Conservation (phyloP, 2,113 vertebrate genomes). For the Raja brachyura region DNA sequence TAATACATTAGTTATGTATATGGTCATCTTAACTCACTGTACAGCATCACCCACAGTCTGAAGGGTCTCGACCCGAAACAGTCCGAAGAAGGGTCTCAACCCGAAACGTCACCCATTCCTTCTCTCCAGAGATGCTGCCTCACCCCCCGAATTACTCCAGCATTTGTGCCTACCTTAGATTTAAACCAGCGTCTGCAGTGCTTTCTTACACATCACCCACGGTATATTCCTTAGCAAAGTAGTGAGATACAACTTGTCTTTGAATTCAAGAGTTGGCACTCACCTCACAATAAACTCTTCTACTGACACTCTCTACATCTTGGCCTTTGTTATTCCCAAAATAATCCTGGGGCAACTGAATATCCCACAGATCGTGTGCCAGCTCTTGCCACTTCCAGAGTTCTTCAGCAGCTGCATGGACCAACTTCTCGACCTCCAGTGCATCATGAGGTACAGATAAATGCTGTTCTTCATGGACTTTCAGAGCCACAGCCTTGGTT, state of each 20-base stretch:
- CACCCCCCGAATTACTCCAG: no score
- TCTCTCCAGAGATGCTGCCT: no score
- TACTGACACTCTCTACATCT: conserved; percentile 65
- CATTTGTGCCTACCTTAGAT: no score
- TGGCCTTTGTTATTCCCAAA: conserved; percentile 53
- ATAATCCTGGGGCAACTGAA: conserved; percentile 55
- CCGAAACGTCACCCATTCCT: no score
- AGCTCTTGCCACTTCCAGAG: conserved; percentile 79
- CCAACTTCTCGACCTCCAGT: conserved; percentile 75
- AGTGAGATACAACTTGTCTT: conserved; percentile 24
- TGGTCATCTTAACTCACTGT: not conserved
- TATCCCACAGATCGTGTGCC: conserved; percentile 55
- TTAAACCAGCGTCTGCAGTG: no score
- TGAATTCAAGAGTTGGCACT: not conserved
- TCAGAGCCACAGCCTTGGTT: conserved; percentile 57
- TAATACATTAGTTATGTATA: not conserved
- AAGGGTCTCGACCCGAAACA: no score
- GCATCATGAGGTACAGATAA: conserved; percentile 81
- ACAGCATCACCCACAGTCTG: not conserved
- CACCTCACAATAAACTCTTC: conserved; percentile 82
- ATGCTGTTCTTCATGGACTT: conserved; percentile 66
- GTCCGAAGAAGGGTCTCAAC: no score
- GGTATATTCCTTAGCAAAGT: not conserved
- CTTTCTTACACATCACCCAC: not conserved
- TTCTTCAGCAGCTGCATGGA: conserved; percentile 67